Conservation (phyloP, 2,113 vertebrate species). For the Salvelinus namaycush region DNA sequence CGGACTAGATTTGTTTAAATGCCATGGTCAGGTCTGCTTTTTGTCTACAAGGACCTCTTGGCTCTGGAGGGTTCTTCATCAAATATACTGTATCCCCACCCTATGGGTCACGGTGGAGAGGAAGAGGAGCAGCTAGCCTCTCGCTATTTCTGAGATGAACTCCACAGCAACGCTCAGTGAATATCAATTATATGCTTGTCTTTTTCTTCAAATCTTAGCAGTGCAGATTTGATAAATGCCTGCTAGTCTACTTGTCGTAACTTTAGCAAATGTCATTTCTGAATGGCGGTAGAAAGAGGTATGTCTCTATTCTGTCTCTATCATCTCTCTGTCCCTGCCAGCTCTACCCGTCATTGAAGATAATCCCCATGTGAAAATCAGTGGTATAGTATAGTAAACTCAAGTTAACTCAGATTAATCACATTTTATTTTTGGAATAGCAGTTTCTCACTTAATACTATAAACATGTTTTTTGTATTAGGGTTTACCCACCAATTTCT, state of each 20-base stretch:
- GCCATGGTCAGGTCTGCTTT: not conserved
- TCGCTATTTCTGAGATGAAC: slow-evolving; percentile 23
- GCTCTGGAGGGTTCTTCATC: not conserved
- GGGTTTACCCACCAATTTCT: too few species aligned
- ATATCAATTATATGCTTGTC: slow-evolving; percentile 29
- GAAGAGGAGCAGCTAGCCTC: slow-evolving; percentile 3
- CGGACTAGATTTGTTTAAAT: not conserved
- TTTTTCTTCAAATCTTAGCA: slow-evolving; percentile 12
- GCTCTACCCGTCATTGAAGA: not conserved
- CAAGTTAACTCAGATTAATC: too few species aligned
- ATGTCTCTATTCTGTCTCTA: not conserved
- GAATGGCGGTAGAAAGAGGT: not conserved
- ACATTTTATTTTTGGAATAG: not conserved
- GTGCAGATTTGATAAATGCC: not conserved
- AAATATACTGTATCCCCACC: slow-evolving; percentile 7
- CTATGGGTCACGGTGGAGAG: slow-evolving; percentile 4
- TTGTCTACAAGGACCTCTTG: slow-evolving; percentile 5
- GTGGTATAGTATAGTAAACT: too few species aligned
- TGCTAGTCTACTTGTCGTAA: not conserved
- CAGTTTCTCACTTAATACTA: too few species aligned
- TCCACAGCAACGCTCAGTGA: slow-evolving; percentile 25
- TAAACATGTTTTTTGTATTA: too few species aligned
- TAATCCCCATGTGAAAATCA: not conserved
- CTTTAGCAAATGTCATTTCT: not conserved
- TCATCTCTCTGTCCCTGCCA: slow-evolving; percentile 1